These are phyloP conservation scores for Chaenocephalus aceratus DNA, from an alignment of 2,113 vertebrate species.

Conservation along the genomic window DNA sequence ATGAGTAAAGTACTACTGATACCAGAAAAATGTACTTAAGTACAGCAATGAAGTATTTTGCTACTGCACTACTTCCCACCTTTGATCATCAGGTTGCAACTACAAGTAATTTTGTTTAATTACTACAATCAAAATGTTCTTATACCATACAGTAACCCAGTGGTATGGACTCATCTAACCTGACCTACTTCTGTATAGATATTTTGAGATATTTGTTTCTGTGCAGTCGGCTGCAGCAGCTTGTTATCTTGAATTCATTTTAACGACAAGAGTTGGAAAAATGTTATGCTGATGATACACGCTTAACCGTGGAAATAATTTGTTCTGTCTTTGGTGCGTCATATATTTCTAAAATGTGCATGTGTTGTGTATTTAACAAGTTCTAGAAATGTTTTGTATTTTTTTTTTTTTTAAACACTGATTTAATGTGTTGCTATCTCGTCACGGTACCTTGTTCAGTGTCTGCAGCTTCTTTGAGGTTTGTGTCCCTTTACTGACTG, in stretches of 20 bases:
- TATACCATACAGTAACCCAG: too few relatives aligned
- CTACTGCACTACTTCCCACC: too few relatives aligned
- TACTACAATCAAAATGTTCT: too few relatives aligned
- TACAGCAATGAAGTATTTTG: too few relatives aligned
- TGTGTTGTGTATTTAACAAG: constrained; percentile 74
- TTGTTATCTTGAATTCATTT: constrained; percentile 68
- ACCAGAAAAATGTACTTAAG: too few relatives aligned
- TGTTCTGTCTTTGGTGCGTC: constrained; percentile 58
- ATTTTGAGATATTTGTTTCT: too few relatives aligned
- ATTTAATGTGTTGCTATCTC: constrained; percentile 46
- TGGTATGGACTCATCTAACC: too few relatives aligned
- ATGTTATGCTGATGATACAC: constrained; percentile 46
- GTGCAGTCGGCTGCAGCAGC: too few relatives aligned
- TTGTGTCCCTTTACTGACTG: constrained; percentile 23
- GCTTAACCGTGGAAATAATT: constrained; percentile 47
- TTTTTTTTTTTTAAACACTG: constrained; percentile 54
- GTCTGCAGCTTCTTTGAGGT: constrained; percentile 45
- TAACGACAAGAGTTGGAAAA: constrained; percentile 39
- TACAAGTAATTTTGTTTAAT: too few relatives aligned
- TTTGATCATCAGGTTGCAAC: too few relatives aligned
- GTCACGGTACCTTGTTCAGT: constrained; percentile 39
- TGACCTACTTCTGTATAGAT: too few relatives aligned
- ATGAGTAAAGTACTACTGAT: too few relatives aligned
- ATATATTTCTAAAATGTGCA: constrained; percentile 68
- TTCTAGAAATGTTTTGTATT: constrained; percentile 61